Percentiles rank a stretch among this genome's conserved stretches.
Evolutionary conservation across 53 echinoderm and acorn worm species (phyloP).

Genomic region (Holothuria leucospilota): DNA sequence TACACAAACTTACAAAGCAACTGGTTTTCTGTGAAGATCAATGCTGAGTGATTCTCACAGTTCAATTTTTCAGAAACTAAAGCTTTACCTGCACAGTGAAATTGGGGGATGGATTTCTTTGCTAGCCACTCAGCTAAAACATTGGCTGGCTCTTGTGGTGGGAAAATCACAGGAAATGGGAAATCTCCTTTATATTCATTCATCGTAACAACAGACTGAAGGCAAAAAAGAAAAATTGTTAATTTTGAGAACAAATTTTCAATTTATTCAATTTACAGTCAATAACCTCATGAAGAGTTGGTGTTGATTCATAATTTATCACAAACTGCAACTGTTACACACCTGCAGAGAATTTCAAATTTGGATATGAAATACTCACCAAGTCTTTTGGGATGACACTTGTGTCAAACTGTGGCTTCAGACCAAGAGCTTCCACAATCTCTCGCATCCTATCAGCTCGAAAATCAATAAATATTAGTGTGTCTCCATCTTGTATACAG

Average conservation of each 20-base stretch:
- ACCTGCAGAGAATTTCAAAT: too few relatives aligned
- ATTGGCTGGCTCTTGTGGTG: constrained; percentile 72
- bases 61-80: too few relatives aligned
- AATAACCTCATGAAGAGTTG: too few relatives aligned
- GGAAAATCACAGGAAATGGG: constrained; percentile 85
- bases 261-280: too few relatives aligned
- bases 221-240: neutral
- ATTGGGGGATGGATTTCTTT: constrained; percentile 71
- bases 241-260: too few relatives aligned
- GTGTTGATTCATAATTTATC: too few relatives aligned
- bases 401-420: constrained; percentile 90
- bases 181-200: constrained; percentile 90
- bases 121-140: constrained; percentile 89
- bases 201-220: constrained; percentile 78
- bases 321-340: too few relatives aligned
- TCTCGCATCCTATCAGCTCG: constrained; percentile 91
- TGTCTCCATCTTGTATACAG: constrained; percentile 90
- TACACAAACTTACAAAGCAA: too few relatives aligned
- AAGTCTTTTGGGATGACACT: constrained; percentile 84
- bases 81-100: constrained; percentile 92
- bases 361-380: constrained; percentile 51
- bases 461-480: constrained; percentile 91
- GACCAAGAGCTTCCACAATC: constrained; percentile 79
- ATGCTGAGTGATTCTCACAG: too few relatives aligned
- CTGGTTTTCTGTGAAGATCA: too few relatives aligned